A percentile compares a stretch with the other conserved stretches of the same genome.
Evolutionary conservation across 2,113 vertebrate species (phyloP).

Genomic region (Dunckerocampus dactyliophorus): DNA sequence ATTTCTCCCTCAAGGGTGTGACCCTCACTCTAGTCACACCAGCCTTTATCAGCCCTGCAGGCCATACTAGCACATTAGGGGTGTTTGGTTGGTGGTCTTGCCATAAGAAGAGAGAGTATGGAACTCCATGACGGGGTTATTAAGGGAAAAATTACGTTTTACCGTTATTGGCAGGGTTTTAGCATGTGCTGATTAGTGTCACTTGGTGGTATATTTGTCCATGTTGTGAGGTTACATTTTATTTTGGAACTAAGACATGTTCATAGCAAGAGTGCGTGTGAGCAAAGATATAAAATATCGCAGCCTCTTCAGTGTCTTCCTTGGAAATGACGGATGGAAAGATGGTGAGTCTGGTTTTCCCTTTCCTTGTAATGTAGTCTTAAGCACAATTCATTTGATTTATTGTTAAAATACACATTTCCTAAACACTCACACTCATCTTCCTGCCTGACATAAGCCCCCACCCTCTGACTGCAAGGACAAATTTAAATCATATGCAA

Average conservation of each 20-base stretch:
- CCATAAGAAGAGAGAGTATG: constrained; percentile 40
- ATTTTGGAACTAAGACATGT: constrained; percentile 37
- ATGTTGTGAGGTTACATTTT: constrained; percentile 56
- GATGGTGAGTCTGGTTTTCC: constrained; percentile 49
- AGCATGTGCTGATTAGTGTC: constrained; percentile 61
- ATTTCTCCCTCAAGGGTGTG: constrained; percentile 51
- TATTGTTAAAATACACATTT: constrained; percentile 55
- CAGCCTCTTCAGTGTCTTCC: constrained; percentile 27
- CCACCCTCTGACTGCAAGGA: neutral
- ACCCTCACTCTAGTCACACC: constrained; percentile 54
- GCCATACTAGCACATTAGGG: constrained; percentile 37
- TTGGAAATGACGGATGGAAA: constrained; percentile 35
- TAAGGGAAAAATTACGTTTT: constrained; percentile 31
- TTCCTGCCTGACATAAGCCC: constrained; percentile 1
- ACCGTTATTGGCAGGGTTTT: constrained; percentile 32
- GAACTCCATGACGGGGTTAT: constrained; percentile 46
- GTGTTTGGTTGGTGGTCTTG: constrained; percentile 51
- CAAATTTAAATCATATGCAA: constrained; percentile 23
- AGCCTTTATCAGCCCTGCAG: constrained; percentile 61
- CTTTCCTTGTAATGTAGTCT: constrained; percentile 59
- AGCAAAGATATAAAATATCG: neutral
- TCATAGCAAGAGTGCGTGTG: constrained; percentile 16
- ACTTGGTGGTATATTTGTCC: constrained; percentile 54
- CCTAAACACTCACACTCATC: constrained; percentile 37
- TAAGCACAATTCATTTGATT: constrained; percentile 55